Base-by-base conservation (phyloP, 2,888 invertebrate species). In the Leucania comma region DNA sequence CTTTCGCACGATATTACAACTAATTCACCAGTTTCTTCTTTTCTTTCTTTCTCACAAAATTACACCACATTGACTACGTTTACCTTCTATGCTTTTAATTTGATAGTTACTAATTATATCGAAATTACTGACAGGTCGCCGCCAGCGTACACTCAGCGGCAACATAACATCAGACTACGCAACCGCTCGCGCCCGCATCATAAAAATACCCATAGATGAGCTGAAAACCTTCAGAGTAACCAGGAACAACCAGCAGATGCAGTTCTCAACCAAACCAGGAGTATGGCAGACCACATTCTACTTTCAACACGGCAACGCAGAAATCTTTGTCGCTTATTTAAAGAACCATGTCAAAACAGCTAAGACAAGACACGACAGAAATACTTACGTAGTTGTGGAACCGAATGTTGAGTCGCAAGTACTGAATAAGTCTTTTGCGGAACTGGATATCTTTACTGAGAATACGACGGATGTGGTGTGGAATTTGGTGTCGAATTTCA, bases 221-320 rank as follows among this genome's bases (percentile, higher is more conserved):
- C 87, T 96, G 0, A 95, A 95, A 80, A 91, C 92, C 53, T 96
- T 95, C 86, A 88, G 92, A 35, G 88, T 96, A 14, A 91, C 94
- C 0, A 81, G 94, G 24, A 94, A 94, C 86, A 94, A 90, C 82
- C 95, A 95, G 65, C 94, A 95, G 72, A 92, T 96, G 91, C 95
- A 95, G 80, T 92, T 96, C 79, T 93, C 93, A 0, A 93, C 94
- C 0, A 96, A 94, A 74, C 89, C 90, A 0, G 94, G 95, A 0
- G 97, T 98, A 1, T 97, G 97, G 88, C 97, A 98, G 83, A 97
- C 98, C 77, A 97, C 98, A 8, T 98, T 99, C 89, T 98, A 98
- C 89, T 99, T 99, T 93, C 98, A 98, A 90, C 97, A 98, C 83
- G 98, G 98, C 0, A 98, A 98, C 85, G 98, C 98, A 0, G 98